Base-by-base conservation (phyloP, 2,888 invertebrate genomes). In the Biston stratarius region DNA sequence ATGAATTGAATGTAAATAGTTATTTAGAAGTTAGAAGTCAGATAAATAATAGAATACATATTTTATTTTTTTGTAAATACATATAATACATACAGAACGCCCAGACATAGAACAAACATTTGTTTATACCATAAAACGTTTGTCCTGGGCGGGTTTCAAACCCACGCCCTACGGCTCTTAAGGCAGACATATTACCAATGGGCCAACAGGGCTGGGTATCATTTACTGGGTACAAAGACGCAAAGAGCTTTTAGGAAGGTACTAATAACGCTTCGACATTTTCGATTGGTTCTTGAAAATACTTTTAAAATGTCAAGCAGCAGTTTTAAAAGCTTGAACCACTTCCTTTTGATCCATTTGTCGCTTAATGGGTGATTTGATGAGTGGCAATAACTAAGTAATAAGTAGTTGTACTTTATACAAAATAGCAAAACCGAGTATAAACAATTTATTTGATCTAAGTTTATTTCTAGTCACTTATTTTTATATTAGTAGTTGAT, bases 231-330 rank as follows among this genome's bases (percentile, higher is more conserved):
- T 47, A 47, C 58, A 59, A 48, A 48, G 58, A 48, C 24, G 24
- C 48, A 59, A 36, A 40, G 24, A 38, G 15, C 58, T 47, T 59
- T 14, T 57, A 57, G 5, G 6, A 11, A 44, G 12, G n/a, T 34
- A 6, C 44, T 44, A 9, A 5, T 11, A 40, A 36, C 14, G 45
- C 47, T 14, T 34, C 14, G 33, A 34, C 57, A 34, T 47, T 57
- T 36, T 57, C 44, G 11, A 57, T 36, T 57, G 34, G 36, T 15
- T 11, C 47, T 47, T 11, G 47, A 9, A 57, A 36, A 36, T 34
- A 36, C 57, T 57, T 47, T 33, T 57, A 14, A 47, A 57, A 47
- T 57, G 57, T 47, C 57, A 47, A 12, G 15, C 36, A 14, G 47
- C 45, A 34, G 6, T 38, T 36, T 47, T 36, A 47, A 14, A 42